A percentile compares a stretch with the other conserved stretches of the same genome.
Conservation (phyloP, 1,140 invertebrate genomes). For the Oedothorax gibbosus region DNA sequence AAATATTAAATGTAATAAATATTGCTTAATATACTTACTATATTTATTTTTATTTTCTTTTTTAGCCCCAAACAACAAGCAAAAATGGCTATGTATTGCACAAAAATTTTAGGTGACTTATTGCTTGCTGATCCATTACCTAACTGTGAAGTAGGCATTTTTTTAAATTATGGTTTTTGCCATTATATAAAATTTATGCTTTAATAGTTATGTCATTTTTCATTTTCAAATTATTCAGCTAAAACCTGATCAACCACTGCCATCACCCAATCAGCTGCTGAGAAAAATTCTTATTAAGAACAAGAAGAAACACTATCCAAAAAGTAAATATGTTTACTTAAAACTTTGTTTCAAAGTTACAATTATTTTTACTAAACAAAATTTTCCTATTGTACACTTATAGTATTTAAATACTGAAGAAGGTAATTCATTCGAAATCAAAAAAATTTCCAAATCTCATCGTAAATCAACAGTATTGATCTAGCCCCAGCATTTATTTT, state of each 20-base stretch:
- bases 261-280: conserved; percentile 85
- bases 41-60: not conserved
- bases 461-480: too few relatives aligned
- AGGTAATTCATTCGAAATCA: too few relatives aligned
- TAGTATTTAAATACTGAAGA: too few relatives aligned
- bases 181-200: not conserved
- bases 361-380: too few relatives aligned
- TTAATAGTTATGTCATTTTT: not conserved
- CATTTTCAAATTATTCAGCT: conserved; percentile 66
- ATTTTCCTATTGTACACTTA: too few relatives aligned
- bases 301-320: conserved; percentile 90
- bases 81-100: conserved; percentile 96
- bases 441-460: too few relatives aligned
- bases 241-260: conserved; percentile 82
- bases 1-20: too few relatives aligned
- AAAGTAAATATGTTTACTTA: conserved; percentile 4
- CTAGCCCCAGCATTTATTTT: too few relatives aligned
- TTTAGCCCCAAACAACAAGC: conserved; percentile 84
- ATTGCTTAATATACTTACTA: too few relatives aligned
- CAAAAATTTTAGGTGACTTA: conserved; percentile 95
- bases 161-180: not conserved
- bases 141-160: conserved; percentile 74
- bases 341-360: too few relatives aligned
- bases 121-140: conserved; percentile 90
- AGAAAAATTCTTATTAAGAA: conserved; percentile 98